Percentiles rank a stretch among this genome's conserved stretches.
phyloP scores from a whole-genome alignment of 35 echinoderm and acorn worm species.

The Amphiura filiformis region DNA sequence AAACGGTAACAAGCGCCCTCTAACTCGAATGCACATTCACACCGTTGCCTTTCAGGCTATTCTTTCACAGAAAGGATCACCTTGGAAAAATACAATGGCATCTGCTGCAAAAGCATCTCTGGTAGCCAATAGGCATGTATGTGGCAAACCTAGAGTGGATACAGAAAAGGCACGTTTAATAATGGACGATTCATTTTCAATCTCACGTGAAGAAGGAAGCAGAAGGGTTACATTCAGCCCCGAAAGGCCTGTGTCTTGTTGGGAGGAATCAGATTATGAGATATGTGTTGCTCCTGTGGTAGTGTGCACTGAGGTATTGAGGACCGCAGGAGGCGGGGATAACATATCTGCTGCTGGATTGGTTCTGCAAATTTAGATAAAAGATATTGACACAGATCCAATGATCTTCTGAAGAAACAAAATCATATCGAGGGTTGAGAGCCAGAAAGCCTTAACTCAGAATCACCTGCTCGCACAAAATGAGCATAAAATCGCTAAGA shows the following conservation, averaged over 20 bases:
- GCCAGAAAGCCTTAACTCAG: too few species aligned
- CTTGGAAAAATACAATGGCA: conserved; percentile 96
- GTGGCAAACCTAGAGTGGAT: conserved; percentile 57
- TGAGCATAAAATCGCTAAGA: too few species aligned
- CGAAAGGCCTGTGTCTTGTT: conserved; percentile 90
- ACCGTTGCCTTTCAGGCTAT: conserved; percentile 99
- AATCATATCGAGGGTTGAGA: too few species aligned
- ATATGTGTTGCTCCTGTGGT: conserved; percentile 95
- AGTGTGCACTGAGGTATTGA: conserved; percentile 77
- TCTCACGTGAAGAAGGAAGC: conserved; percentile 68
- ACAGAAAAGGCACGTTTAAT: conserved; percentile 74
- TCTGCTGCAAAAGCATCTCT: conserved; percentile 90
- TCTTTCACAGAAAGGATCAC: conserved; percentile 68
- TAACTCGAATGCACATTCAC: conserved; percentile 85
- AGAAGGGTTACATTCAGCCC: conserved; percentile 50
- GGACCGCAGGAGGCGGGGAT: conserved; percentile 86
- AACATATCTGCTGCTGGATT: conserved; percentile 81
- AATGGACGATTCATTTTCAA: conserved; percentile 94
- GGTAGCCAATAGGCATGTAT: conserved; percentile 83
- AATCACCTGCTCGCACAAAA: too few species aligned
- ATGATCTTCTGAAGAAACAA: too few species aligned
- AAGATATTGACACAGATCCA: too few species aligned
- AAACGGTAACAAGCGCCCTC: conserved; percentile 7
- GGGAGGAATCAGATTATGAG: conserved; percentile 79
- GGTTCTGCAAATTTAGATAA: conserved; percentile 64